These are phyloP conservation scores for Brachionus angularis DNA, from an alignment of 1,140 invertebrate species.

Conservation along the genomic window DNA sequence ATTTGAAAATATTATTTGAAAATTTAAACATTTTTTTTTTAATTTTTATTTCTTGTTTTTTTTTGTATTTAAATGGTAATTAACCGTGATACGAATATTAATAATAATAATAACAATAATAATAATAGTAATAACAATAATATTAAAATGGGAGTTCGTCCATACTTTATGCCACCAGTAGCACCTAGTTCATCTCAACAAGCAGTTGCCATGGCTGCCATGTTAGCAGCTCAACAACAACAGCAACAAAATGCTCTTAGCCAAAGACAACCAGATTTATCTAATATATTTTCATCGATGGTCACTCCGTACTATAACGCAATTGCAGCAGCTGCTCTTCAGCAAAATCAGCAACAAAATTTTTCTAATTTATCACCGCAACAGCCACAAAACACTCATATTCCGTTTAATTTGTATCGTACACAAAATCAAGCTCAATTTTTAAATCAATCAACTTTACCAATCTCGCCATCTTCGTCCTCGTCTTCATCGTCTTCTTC, in stretches of 20 bases:
- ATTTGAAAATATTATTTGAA: too few relatives aligned
- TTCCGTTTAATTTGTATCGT: too few relatives aligned
- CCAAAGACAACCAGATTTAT: background rate
- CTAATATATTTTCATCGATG: constrained; percentile 2
- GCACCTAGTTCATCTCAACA: background rate
- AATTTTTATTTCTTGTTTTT: too few relatives aligned
- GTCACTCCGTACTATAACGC: constrained; percentile 12
- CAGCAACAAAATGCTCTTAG: too few relatives aligned
- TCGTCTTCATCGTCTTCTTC: constrained; percentile 26
- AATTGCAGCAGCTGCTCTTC: too few relatives aligned
- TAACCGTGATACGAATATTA: background rate
- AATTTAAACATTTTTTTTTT: too few relatives aligned
- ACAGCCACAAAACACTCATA: too few relatives aligned
- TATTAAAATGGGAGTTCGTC: constrained; percentile 16
- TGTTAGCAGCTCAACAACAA: constrained; percentile 2
- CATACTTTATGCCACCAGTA: background rate
- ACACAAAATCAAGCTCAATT: too few relatives aligned
- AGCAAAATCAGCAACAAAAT: constrained; percentile 10
- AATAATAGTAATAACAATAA: too few relatives aligned
- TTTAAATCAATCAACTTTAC: too few relatives aligned
- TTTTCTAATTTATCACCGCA: too few relatives aligned
- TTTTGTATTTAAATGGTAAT: constrained; percentile 35
- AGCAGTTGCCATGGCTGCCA: constrained; percentile 3
- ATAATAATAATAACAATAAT: too few relatives aligned
- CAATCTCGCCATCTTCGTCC: constrained; percentile 3